Evolutionary conservation across 2,113 vertebrate genomes (phyloP), one percentile per base, ranked within the genome.

Genomic region (Mellivora capensis): DNA sequence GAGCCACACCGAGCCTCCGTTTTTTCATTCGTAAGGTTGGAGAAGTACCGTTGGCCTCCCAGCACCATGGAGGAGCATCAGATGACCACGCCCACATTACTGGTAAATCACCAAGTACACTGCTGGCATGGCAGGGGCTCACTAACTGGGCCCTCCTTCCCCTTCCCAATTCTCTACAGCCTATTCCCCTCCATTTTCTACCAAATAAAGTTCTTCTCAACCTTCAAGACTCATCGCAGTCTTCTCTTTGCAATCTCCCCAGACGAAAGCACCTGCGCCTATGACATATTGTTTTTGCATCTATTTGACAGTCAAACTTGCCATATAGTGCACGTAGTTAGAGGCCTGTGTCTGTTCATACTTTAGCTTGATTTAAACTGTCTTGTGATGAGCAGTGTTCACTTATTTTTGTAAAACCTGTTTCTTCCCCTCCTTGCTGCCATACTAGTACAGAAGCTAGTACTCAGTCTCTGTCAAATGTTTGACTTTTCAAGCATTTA

Each of bases 401-500:
- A 52, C 15, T 79, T 31, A 37, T 72, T 67, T 92, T 82, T 47
- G 0, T 71, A 67, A 96, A 74, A 23, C 6, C 3, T 21, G 1
- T 71, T 91, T 94, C 39, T 2, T 61, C n/a, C 13, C 44, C 29
- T 29, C 18, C 13, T 79, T 93, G 15, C 57, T 6, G 10, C 17
- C 59, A 37, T 4, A 72, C 12, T 42, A 83, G 6, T 31, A 92
- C 39, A 77, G 44, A 47, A 47, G 18, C 47, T 20, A 79, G 29
- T 87, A 31, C 14, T 91, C 42, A 52, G 31, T 87, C 42, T 39
- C 29, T 72, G 59, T 82, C 37, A 90, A 96, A 87, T 90, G 44
- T 74, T 61, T 88, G 44, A 59, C 44, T 95, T 97, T 91, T 72
- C 62, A 91, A 93, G 49, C 21, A 86, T 57, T 82, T 91, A 49